Base-by-base conservation (phyloP, 1,140 invertebrate genomes). In the Cylas formicarius region DNA sequence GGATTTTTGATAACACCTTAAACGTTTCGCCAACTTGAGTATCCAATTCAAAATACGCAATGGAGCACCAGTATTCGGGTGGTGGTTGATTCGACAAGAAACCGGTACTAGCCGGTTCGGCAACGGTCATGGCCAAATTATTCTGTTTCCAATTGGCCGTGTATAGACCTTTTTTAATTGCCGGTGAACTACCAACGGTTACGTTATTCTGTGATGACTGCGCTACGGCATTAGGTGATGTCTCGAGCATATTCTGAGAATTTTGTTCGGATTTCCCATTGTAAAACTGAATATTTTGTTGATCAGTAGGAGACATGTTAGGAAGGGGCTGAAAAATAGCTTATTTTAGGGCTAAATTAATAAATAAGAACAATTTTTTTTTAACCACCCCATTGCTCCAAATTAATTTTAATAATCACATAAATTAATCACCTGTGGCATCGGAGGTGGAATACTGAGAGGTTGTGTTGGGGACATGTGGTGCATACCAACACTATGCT, bases 1-100 rank as follows among this genome's bases (percentile, higher is more conserved):
- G 86, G 66, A 89, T 88, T 50, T 84, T 82, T 26, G 90, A 93
- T 9, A 90, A 88, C 17, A 97, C 95, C 74, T 98, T 99, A 61
- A 99, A 98, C 0, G 91, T 97, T 67, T 99, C 95, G 3, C 96
- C 94, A 35, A 98, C 92, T 71, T 97, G 92, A 11, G 92, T 93
- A 62, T 99, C 96, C 29, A 98, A 71, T 69, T 99, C 96, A 70
- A 97, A 99, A 66, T 99, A 99, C 0, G 91, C 90, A 27, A 99
- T 92, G 0, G 94, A 97, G 66, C 94, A 99, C 96, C 96, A 99
- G 67, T 93, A 94, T 65, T 98, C 94, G 0, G 94, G 94, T 14
- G 86, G 80, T 9, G 88, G 87, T 65, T 90, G 87, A 29, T 77
- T 80, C 0, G 88, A 91, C 2, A 84, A 62, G 37, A 82, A 56